phyloP scores from a whole-genome alignment of 2,797 vertebrate species.

The Anolis apletophallus region DNA sequence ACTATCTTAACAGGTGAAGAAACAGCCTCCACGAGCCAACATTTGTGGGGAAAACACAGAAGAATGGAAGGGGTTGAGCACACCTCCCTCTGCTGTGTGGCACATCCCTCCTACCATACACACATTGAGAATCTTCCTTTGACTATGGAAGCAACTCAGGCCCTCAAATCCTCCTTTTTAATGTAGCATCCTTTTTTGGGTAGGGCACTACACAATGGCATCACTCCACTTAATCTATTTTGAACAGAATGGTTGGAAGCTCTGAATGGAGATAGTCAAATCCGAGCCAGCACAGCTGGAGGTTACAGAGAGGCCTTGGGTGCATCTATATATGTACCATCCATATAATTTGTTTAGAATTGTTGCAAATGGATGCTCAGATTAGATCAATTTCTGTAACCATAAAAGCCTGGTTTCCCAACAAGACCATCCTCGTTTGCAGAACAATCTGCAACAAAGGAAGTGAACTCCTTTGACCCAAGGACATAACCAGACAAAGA shows the following conservation, averaged over 20 bases:
- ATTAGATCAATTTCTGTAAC: neutral
- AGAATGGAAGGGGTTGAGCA: neutral
- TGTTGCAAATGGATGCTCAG: neutral
- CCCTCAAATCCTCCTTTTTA: neutral
- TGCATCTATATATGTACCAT: neutral
- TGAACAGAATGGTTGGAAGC: too few species aligned
- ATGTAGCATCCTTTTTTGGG: neutral
- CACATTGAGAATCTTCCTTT: neutral
- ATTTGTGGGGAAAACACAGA: neutral
- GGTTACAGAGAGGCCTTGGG: neutral
- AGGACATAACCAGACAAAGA: conserved; percentile 3
- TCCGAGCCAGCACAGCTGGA: neutral
- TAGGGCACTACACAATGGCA: neutral
- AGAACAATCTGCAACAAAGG: conserved; percentile 4
- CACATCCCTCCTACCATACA: neutral
- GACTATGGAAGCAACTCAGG: neutral
- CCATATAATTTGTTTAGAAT: neutral
- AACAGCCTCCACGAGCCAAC: neutral
- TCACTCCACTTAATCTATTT: neutral
- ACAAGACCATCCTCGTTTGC: conserved; percentile 25
- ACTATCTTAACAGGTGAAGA: neutral
- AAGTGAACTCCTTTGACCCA: conserved; percentile 30
- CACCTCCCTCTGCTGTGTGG: neutral
- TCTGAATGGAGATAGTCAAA: neutral
- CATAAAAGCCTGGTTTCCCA: conserved; percentile 29